A percentile compares a stretch with the other conserved stretches of the same genome.
phyloP scores from a whole-genome alignment of 2,888 invertebrate genomes.

The Drymonia ruficornis region DNA sequence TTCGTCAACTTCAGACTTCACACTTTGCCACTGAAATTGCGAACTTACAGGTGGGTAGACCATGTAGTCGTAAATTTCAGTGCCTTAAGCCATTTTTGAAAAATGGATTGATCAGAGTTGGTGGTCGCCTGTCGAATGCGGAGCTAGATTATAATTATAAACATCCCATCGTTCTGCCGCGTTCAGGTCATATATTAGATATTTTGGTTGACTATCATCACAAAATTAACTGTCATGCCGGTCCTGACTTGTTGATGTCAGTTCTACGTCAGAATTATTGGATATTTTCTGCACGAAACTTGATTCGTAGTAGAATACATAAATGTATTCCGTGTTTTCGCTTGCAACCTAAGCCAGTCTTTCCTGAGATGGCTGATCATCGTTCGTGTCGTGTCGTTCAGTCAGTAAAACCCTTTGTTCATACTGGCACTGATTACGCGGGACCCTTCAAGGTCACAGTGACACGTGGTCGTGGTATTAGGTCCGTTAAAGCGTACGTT shows the following conservation, averaged over 20 bases:
- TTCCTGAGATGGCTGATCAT: slow-evolving; percentile 19
- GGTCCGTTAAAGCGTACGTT: slow-evolving; percentile 25
- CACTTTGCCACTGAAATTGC: slow-evolving; percentile 3
- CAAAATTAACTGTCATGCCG: slow-evolving; percentile 9
- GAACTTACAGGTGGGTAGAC: neutral
- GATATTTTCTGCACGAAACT: slow-evolving; percentile 12
- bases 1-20: neutral
- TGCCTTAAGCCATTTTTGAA: slow-evolving; percentile 4
- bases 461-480: slow-evolving; percentile 10
- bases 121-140: slow-evolving; percentile 1
- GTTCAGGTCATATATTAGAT: slow-evolving; percentile 11
- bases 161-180: neutral
- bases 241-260: slow-evolving; percentile 11
- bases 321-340: slow-evolving; percentile 11
- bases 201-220: slow-evolving; percentile 13
- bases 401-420: slow-evolving; percentile 15
- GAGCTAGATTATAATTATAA: neutral
- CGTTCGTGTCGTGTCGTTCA: slow-evolving; percentile 11
- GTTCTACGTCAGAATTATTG: slow-evolving; percentile 14
- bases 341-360: neutral
- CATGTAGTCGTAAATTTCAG: neutral
- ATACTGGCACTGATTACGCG: slow-evolving; percentile 16
- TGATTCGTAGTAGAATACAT: slow-evolving; percentile 3
- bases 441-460: slow-evolving; percentile 5
- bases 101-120: slow-evolving; percentile 1